Evolutionary conservation across 2,797 vertebrate species (phyloP), one percentile per base, ranked within the genome.

Genomic region (Stomatorhinus walkeri): DNA sequence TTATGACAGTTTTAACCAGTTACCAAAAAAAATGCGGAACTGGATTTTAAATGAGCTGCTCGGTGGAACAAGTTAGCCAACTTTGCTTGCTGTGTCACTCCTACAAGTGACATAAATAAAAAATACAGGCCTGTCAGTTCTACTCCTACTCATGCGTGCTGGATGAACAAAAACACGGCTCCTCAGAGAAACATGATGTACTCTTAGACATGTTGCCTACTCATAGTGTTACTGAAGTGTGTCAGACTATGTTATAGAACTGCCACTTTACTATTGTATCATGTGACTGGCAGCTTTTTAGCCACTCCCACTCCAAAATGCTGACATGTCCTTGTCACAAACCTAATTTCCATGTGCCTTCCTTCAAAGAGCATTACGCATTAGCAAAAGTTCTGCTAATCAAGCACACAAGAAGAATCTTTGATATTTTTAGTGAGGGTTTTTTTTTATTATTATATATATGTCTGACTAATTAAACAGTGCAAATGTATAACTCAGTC

Each of bases 1-100:
- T 14, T 87, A 32, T 59, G 85, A 59, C 85, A 87, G 85, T 6
- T 54, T 16, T 54, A 56, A 87, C 40, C 32, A 56, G 59, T 87
- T 87, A n/a, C 49, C 85, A 59, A 87, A 59, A 36, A 6, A 56
- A 87, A 36, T 1, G 6, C 19, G 0, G 85, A 87, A 59, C 51
- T 59, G 85, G 85, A 87, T 87, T 87, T 87, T 87, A 56, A 59
- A 87, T 56, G 51, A 54, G 52, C 52, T 19, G 24, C 85, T n/a
- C 8, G 32, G 56, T 36, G 56, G 28, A 16, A 87, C 85, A 87
- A 14, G 85, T 32, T 16, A 36, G 40, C 43, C 22, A 46, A 40
- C 76, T 81, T 84, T 49, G n/a, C 49, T 52, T 28, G 24, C 49
- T 22, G 46, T 2, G 22, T 32, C 12, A 52, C 84, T 52, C 46